Conservation (phyloP, 2,797 vertebrate genomes). For the Myripristis jacobus region DNA sequence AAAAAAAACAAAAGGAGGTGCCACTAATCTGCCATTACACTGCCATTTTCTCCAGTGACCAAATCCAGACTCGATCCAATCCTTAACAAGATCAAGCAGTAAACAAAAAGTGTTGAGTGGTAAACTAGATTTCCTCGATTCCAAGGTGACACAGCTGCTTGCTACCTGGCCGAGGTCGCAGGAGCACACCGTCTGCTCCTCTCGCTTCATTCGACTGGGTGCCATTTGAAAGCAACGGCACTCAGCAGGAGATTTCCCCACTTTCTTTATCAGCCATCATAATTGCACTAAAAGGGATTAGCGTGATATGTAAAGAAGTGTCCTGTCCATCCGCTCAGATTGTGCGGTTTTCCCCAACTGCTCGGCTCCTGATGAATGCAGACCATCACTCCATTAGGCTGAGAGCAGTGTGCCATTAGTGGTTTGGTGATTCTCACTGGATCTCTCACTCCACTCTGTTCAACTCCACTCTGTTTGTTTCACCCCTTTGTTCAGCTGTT, state of each 20-base stretch:
- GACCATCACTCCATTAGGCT: conserved; percentile 23
- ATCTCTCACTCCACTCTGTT: conserved; percentile 18
- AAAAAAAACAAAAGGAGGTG: too few relatives aligned
- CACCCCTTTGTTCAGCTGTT: background rate
- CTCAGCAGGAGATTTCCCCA: background rate
- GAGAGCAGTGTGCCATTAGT: conserved; percentile 27
- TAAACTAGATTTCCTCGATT: too few relatives aligned
- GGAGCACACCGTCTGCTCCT: background rate
- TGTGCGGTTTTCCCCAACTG: conserved; percentile 18
- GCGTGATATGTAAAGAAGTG: background rate
- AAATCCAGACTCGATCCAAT: too few relatives aligned
- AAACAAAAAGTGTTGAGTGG: too few relatives aligned
- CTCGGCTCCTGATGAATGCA: background rate
- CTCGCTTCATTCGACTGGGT: background rate
- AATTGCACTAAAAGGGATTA: background rate
- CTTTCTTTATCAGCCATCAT: background rate
- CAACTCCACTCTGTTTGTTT: background rate
- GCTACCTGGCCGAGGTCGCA: background rate
- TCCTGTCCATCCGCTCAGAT: background rate
- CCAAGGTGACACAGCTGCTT: too few relatives aligned
- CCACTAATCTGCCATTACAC: too few relatives aligned
- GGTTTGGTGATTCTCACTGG: conserved; percentile 2
- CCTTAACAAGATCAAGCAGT: too few relatives aligned
- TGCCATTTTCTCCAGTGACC: too few relatives aligned
- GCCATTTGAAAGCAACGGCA: background rate